A percentile compares a stretch with the other conserved stretches of the same genome.
Conservation (phyloP, 2,888 invertebrate genomes). For the Sycophila texana region DNA sequence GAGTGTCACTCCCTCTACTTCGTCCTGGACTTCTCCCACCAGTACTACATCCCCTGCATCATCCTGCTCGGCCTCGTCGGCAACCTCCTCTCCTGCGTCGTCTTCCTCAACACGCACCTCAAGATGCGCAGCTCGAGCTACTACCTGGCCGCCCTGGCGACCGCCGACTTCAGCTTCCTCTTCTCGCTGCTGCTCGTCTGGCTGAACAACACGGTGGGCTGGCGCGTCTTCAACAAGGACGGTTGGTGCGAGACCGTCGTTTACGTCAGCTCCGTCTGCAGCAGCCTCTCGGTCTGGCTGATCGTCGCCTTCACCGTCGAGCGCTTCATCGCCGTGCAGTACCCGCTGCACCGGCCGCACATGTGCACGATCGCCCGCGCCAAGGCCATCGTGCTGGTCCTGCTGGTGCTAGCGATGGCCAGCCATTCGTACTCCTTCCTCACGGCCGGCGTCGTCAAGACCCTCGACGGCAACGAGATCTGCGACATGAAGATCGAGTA, state of each 20-base stretch:
- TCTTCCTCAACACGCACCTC: constrained; percentile 80
- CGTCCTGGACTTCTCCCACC: constrained; percentile 76
- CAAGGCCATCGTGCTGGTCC: constrained; percentile 76
- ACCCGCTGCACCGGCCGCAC: constrained; percentile 79
- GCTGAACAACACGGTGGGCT: constrained; percentile 76
- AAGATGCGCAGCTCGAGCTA: constrained; percentile 81
- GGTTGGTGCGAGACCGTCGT: constrained; percentile 80
- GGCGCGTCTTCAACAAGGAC: constrained; percentile 77
- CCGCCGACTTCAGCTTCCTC: constrained; percentile 80
- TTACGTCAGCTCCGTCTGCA: constrained; percentile 78
- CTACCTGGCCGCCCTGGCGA: constrained; percentile 80
- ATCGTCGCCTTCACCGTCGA: constrained; percentile 84
- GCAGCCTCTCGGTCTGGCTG: constrained; percentile 82
- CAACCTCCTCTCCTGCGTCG: constrained; percentile 79
- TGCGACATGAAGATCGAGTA: constrained; percentile 78
- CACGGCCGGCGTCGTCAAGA: constrained; percentile 74
- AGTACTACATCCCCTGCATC: constrained; percentile 80
- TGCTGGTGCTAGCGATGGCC: constrained; percentile 75
- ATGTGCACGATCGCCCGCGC: constrained; percentile 81
- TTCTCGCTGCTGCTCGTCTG: constrained; percentile 78
- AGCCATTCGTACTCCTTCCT: constrained; percentile 76
- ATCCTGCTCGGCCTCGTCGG: constrained; percentile 80
- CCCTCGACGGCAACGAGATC: constrained; percentile 69
- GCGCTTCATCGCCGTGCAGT: constrained; percentile 82
- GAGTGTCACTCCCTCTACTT: constrained; percentile 67